Conservation (phyloP, 2,888 invertebrate species). For the Campopleginae sp. region DNA sequence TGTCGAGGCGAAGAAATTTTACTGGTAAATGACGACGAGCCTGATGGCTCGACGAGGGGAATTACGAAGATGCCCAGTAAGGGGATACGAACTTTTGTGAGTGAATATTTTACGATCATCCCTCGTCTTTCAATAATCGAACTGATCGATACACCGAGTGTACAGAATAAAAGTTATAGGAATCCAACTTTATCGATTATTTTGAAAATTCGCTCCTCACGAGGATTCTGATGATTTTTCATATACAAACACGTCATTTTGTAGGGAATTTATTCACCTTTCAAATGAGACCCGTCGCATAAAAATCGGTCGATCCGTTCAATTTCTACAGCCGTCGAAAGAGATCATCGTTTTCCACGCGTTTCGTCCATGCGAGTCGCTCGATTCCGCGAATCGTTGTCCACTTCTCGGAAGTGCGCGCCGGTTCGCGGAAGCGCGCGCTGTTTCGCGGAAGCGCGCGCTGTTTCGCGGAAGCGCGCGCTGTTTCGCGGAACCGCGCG, state of each 20-base stretch:
- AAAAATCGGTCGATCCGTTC: background rate
- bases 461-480: no score
- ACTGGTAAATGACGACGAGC: constrained; percentile 28
- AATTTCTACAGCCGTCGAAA: background rate
- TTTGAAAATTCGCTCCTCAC: background rate
- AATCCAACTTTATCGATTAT: background rate
- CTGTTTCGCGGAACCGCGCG: no score
- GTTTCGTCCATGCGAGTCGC: no score
- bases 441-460: no score
- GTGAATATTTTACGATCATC: background rate
- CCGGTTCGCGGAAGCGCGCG: no score
- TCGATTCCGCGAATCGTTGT: no score
- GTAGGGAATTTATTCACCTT: background rate
- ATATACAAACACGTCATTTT: background rate
- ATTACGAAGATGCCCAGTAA: background rate
- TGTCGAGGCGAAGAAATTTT: constrained; percentile 6
- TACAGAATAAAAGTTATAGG: background rate
- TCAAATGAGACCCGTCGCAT: background rate
- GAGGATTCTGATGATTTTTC: background rate
- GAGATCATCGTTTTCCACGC: no score
- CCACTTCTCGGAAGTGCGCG: no score
- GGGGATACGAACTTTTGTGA: background rate
- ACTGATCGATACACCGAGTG: background rate
- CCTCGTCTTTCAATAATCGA: background rate
- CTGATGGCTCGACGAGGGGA: constrained; percentile 5